Percentiles rank a stretch among this genome's conserved stretches.
Evolutionary conservation across 2,113 vertebrate species (phyloP).

Genomic region (Parus major): DNA sequence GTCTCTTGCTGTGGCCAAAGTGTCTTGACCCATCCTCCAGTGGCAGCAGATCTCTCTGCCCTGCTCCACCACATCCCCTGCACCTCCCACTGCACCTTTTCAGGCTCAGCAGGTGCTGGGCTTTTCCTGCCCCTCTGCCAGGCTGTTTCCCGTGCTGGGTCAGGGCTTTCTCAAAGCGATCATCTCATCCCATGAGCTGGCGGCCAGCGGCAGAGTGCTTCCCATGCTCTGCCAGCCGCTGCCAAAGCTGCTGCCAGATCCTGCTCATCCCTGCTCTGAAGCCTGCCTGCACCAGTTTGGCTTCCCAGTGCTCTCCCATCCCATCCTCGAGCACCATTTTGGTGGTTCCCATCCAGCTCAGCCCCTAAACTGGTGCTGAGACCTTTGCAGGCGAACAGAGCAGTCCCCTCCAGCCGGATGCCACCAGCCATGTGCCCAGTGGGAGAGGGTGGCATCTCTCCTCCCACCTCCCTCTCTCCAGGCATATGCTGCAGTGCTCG

Average conservation of each 20-base stretch:
- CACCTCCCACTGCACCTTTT: not conserved
- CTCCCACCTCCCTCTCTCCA: not conserved
- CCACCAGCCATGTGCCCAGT: fast-evolving
- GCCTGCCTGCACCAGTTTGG: not conserved
- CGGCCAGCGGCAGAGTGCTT: fast-evolving
- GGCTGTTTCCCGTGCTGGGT: not conserved
- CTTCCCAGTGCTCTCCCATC: not conserved
- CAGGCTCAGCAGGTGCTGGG: fast-evolving
- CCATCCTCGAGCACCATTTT: not conserved
- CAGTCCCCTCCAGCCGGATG: fast-evolving
- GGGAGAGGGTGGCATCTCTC: not conserved
- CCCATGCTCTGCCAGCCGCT: fast-evolving
- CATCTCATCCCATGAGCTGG: not conserved
- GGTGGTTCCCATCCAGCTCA: not conserved
- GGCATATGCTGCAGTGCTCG: not conserved
- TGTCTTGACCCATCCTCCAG: not conserved
- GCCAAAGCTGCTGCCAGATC: not conserved
- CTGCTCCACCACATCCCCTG: not conserved
- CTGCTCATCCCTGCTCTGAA: not conserved
- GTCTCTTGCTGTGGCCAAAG: not conserved
- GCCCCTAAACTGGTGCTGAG: not conserved
- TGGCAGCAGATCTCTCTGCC: fast-evolving
- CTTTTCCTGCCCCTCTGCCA: not conserved
- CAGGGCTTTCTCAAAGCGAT: not conserved
- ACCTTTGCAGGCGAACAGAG: not conserved